These are phyloP conservation scores for Agapetus fuscipes DNA, from an alignment of 2,888 invertebrate species.

Conservation along the genomic window DNA sequence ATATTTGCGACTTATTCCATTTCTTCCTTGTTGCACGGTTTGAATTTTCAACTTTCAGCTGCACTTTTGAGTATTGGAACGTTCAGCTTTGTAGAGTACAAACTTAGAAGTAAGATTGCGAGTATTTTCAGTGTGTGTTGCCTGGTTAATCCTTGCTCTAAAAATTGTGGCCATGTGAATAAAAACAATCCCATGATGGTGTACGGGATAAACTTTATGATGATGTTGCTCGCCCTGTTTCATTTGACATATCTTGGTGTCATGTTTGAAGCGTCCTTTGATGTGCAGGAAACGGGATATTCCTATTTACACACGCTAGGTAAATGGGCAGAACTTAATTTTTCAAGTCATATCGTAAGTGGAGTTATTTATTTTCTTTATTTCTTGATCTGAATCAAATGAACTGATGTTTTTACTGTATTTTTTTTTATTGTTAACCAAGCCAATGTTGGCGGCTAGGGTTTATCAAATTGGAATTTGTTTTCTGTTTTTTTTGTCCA, in stretches of 20 bases:
- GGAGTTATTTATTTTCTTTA: constrained; percentile 53
- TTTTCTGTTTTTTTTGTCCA: too few relatives aligned
- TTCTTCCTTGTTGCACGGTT: constrained; percentile 87
- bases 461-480: too few relatives aligned
- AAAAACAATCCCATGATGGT: constrained; percentile 52
- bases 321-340: constrained; percentile 77
- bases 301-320: constrained; percentile 58
- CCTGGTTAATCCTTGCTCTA: constrained; percentile 57
- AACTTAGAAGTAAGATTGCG: constrained; percentile 63
- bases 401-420: too few relatives aligned
- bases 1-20: constrained; percentile 78
- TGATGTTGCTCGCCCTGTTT: constrained; percentile 66
- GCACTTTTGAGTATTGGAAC: constrained; percentile 85
- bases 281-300: constrained; percentile 57
- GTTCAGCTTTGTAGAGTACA: constrained; percentile 86
- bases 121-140: constrained; percentile 70
- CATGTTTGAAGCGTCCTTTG: constrained; percentile 70
- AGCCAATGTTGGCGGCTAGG: too few relatives aligned
- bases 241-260: constrained; percentile 92
- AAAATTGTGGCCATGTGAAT: constrained; percentile 56
- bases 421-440: too few relatives aligned
- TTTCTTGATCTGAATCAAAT: constrained; percentile 43
- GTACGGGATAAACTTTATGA: constrained; percentile 55
- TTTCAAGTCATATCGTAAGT: constrained; percentile 69
- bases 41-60: constrained; percentile 85